Evolutionary conservation across 1,140 invertebrate species (phyloP).

Genomic region (Bombus picipes): DNA sequence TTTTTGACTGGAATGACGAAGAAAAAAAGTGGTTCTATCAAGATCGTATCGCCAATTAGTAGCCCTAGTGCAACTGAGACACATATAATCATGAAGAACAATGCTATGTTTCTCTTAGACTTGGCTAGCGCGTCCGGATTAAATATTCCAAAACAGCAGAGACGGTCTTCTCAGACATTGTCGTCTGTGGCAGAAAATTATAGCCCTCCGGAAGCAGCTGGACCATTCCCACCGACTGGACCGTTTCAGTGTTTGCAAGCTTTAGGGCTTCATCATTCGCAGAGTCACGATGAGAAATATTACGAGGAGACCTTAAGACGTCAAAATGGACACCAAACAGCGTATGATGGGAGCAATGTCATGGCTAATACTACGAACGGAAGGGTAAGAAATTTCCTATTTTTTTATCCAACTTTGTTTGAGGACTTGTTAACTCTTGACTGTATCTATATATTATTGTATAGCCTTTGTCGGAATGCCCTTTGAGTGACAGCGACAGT

Average conservation of each 20-base stretch:
- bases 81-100: conserved; percentile 94
- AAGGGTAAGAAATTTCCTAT: conserved; percentile 74
- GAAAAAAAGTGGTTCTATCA: conserved; percentile 63
- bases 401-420: background rate
- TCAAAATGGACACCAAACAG: conserved; percentile 77
- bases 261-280: conserved; percentile 85
- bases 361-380: conserved; percentile 71
- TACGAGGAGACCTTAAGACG: conserved; percentile 83
- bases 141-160: conserved; percentile 81
- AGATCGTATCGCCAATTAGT: conserved; percentile 76
- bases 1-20: conserved; percentile 67
- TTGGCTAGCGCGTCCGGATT: conserved; percentile 88
- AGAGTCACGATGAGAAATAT: conserved; percentile 84
- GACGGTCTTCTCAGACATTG: conserved; percentile 84
- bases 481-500: conserved; percentile 83
- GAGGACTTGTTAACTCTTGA: background rate
- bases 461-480: conserved; percentile 84
- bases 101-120: conserved; percentile 96
- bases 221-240: conserved; percentile 85
- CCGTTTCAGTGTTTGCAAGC: conserved; percentile 91
- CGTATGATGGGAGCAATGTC: conserved; percentile 69
- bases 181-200: conserved; percentile 86
- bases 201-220: conserved; percentile 83
- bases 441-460: conserved; percentile 41
- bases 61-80: conserved; percentile 83